Percentiles rank a stretch among this genome's conserved stretches.
Conservation (phyloP, 2,797 vertebrate genomes). For the Carduelis carduelis region DNA sequence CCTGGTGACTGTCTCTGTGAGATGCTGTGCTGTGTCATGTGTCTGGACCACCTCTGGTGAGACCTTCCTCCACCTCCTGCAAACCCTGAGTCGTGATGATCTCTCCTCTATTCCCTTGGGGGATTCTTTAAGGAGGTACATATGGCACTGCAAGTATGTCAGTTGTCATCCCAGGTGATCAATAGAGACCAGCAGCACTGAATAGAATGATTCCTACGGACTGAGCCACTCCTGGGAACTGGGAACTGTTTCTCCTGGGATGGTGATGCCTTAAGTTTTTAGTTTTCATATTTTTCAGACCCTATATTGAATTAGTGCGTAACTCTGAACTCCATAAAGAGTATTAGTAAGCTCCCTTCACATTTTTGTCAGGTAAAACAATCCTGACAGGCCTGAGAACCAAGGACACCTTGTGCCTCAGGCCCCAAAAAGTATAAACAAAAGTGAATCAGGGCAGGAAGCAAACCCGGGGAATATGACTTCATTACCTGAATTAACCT, state of each 20-base stretch:
- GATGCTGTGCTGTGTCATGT: not conserved
- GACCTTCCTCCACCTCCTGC: not conserved
- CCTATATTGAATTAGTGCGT: not conserved
- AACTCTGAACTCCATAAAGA: not conserved
- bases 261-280: not conserved
- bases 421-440: not conserved
- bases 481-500: not conserved
- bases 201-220: not conserved
- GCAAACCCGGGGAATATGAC: rapidly evolving
- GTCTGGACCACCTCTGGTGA: not conserved
- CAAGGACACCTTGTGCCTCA: not conserved
- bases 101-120: not conserved
- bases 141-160: not conserved
- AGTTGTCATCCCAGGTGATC: not conserved
- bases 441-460: not conserved
- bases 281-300: not conserved
- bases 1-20: not conserved
- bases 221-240: not conserved
- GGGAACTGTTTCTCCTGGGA: not conserved
- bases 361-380: not conserved
- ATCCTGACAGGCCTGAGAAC: not conserved
- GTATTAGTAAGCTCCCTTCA: not conserved
- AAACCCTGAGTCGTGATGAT: not conserved
- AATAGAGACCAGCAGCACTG: not conserved
- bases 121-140: not conserved